Evolutionary conservation across 2,797 vertebrate genomes (phyloP), one percentile per base, ranked within the genome.

Genomic region (Myotis planiceps): DNA sequence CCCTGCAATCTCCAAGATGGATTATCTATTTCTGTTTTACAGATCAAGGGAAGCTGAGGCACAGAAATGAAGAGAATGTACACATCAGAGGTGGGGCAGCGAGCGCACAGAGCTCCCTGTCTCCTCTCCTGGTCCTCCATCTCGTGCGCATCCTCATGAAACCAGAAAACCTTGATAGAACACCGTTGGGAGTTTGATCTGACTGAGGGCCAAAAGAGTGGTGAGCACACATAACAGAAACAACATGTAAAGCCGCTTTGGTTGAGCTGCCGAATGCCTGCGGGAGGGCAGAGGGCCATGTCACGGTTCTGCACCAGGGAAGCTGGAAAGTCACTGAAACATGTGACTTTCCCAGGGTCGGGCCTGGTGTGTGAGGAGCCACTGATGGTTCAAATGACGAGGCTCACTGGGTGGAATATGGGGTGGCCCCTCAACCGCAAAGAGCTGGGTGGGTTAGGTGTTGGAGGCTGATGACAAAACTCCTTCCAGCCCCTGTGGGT

Each of bases 41-140:
- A 90, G 78, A 94, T 90, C 42, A 92, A 86, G 78, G 76, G 63
- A 79, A 55, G 74, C 51, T 49, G 47, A 97, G 34, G 84, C 37
- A 76, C 71, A 92, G 37, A 92, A 91, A 92, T 65, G 71, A 96
- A 96, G 80, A 63, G 42, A 72, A 81, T 1, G 16, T 3, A 49
- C 3, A 65, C 16, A 55, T 76, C 37, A 85, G 51, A 92, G 47
- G 18, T 8, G 34, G 8, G 27, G 19, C 74, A 42, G 39, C 0
- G 6, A 37, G 60, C n/a, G 72, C 42, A 42, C 6, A 49, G 21
- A 96, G 60, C n/a, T 9, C 16, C 63, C 63, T 65, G 63, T 65
- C n/a, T 65, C 7, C 63, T 65, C 63, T 32, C 63, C 63, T 42
- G 25, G 32, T 37, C n/a, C 13, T 92, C 49, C n/a, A 32, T 34